Evolutionary conservation across 2,888 invertebrate species (phyloP).

Genomic region (Tridacna gigas): DNA sequence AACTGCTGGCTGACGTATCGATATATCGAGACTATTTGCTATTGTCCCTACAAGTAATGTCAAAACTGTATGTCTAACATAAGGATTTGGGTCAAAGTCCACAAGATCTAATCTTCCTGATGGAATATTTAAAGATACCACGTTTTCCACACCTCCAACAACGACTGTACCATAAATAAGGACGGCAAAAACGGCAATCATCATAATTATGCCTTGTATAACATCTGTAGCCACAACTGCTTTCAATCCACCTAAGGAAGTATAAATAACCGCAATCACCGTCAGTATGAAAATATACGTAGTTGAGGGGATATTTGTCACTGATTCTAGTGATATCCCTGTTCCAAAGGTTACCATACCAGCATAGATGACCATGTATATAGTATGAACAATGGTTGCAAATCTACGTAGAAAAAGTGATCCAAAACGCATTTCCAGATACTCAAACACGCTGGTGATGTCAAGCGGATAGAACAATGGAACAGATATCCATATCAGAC

Average conservation of each 20-base stretch:
- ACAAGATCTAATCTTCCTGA: slow-evolving; percentile 38
- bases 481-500: slow-evolving; percentile 37
- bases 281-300: slow-evolving; percentile 22
- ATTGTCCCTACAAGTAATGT: slow-evolving; percentile 34
- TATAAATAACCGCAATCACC: slow-evolving; percentile 40
- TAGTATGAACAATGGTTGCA: slow-evolving; percentile 23
- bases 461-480: slow-evolving; percentile 48
- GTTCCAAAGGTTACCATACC: slow-evolving; percentile 49
- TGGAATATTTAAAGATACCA: slow-evolving; percentile 36
- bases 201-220: slow-evolving; percentile 47
- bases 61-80: slow-evolving; percentile 47
- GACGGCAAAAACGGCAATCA: slow-evolving; percentile 33
- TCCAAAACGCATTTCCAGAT: slow-evolving; percentile 38
- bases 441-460: slow-evolving; percentile 54
- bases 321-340: slow-evolving; percentile 38
- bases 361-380: slow-evolving; percentile 36
- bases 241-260: slow-evolving; percentile 47
- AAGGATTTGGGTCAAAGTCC: slow-evolving; percentile 42
- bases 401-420: slow-evolving; percentile 28
- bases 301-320: slow-evolving; percentile 31
- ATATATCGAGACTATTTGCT: neutral
- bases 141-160: slow-evolving; percentile 37
- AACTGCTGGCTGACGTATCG: slow-evolving; percentile 32
- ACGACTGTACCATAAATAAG: slow-evolving; percentile 41
- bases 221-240: slow-evolving; percentile 53